These are phyloP conservation scores for Orgyia antiqua DNA, from an alignment of 2,888 invertebrate genomes.

Conservation along the genomic window DNA sequence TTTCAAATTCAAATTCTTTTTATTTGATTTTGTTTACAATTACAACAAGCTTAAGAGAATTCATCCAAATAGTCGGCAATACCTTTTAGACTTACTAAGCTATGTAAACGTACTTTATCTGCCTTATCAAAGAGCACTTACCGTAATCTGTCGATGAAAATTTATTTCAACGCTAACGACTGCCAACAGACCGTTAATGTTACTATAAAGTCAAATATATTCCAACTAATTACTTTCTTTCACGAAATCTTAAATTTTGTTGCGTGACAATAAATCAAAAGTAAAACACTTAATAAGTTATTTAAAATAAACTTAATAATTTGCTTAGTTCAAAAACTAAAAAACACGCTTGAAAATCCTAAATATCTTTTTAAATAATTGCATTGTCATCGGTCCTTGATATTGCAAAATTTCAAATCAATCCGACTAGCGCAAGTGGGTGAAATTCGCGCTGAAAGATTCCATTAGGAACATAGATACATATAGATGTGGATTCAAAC, in stretches of 20 bases:
- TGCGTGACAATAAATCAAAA: background rate
- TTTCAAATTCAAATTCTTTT: too few species aligned
- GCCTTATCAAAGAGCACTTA: conserved; percentile 49
- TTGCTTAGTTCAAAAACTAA: too few species aligned
- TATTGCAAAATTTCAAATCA: too few species aligned
- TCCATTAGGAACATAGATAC: too few species aligned
- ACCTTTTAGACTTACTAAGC: conserved; percentile 29
- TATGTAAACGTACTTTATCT: conserved; percentile 56
- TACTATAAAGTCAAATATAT: conserved; percentile 28
- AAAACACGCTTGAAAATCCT: too few species aligned
- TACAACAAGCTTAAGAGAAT: conserved; percentile 13
- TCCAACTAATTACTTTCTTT: conserved; percentile 19
- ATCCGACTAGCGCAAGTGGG: too few species aligned
- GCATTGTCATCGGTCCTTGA: too few species aligned
- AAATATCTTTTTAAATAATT: too few species aligned
- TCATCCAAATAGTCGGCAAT: conserved; percentile 34
- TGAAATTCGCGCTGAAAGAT: too few species aligned
- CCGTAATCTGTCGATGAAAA: conserved; percentile 50
- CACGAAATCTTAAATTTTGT: conserved; percentile 10
- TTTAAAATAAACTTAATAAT: too few species aligned
- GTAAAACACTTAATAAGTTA: conserved; percentile 3
- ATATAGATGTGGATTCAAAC: too few species aligned
- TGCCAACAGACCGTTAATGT: conserved; percentile 29
- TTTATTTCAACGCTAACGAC: conserved; percentile 37
- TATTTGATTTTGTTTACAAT: too few species aligned